Evolutionary conservation across 2,113 vertebrate genomes (phyloP).

Genomic region (Callipepla californica): DNA sequence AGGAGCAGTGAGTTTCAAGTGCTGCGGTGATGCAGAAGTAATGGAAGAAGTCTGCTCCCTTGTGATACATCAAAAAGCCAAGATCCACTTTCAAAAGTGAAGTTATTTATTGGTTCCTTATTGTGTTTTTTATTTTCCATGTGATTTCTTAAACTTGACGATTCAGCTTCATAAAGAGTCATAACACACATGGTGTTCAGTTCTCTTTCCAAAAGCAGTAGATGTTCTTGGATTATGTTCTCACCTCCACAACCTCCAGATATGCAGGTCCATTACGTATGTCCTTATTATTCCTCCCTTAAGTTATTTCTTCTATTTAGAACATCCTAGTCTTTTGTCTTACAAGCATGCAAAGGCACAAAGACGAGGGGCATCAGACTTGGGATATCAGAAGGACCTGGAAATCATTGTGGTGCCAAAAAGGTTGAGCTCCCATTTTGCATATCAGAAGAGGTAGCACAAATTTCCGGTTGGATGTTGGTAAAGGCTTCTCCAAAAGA

Average conservation of each 20-base stretch:
- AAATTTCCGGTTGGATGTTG: no score
- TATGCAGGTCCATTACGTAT: not conserved
- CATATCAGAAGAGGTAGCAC: rapidly evolving
- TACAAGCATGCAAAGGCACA: not conserved
- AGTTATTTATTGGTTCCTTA: not conserved
- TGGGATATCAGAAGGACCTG: not conserved
- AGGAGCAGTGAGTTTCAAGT: not conserved
- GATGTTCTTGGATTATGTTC: not conserved
- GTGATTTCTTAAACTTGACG: not conserved
- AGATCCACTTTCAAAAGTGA: not conserved
- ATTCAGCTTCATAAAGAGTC: not conserved
- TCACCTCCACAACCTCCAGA: not conserved
- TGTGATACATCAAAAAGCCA: not conserved
- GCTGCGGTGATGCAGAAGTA: not conserved
- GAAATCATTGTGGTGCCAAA: not conserved
- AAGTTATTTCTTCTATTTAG: not conserved
- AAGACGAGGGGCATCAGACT: not conserved
- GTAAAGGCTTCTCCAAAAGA: no score
- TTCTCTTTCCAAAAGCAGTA: not conserved
- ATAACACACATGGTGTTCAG: not conserved
- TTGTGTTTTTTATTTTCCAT: not conserved
- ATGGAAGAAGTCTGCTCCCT: not conserved
- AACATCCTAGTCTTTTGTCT: not conserved
- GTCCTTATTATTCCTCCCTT: not conserved
- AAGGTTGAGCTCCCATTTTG: not conserved